Base-by-base conservation (phyloP, 2,888 invertebrate species). In the Xylophagus ater region DNA sequence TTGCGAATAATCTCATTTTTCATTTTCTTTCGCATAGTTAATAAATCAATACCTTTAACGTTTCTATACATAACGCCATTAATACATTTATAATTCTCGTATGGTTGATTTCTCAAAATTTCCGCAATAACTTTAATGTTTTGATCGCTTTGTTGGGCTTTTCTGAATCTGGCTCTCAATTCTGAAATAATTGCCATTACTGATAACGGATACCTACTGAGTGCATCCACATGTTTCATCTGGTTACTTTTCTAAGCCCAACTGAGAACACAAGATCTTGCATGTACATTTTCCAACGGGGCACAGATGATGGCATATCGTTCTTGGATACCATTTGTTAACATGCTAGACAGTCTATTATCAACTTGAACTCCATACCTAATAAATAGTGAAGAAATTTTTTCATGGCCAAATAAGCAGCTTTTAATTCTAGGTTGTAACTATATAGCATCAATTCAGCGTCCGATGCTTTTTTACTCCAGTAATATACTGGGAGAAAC, bases 331-430 rank as follows among this genome's bases (percentile, higher is more conserved):
- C n/a, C n/a, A n/a, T 48, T 26, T 46, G 44, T 12, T 40, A 37
- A 19, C 47, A 47, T 4, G 48, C 45, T n/a, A 42, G 42, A 17
- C 48, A 51, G 33, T 49, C 46, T 2, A 46, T 47, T 2, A 48
- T 46, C 6, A n/a, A n/a, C n/a, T n/a, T n/a, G n/a, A n/a, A n/a
- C n/a, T n/a, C n/a, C n/a, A n/a, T n/a, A n/a, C n/a, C n/a, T n/a
- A n/a, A n/a, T n/a, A n/a, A n/a, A n/a, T n/a, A n/a, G n/a, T n/a
- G n/a, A n/a, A n/a, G n/a, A n/a, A n/a, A n/a, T n/a, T n/a, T n/a
- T n/a, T n/a, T n/a, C n/a, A n/a, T n/a, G n/a, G n/a, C n/a, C n/a
- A n/a, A n/a, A n/a, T n/a, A n/a, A n/a, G n/a, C n/a, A n/a, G n/a
- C n/a, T n/a, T n/a, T n/a, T n/a, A n/a, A n/a, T n/a, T n/a, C n/a